These are phyloP conservation scores for Isichthys henryi DNA, from an alignment of 2,113 vertebrate species.

Conservation along the genomic window DNA sequence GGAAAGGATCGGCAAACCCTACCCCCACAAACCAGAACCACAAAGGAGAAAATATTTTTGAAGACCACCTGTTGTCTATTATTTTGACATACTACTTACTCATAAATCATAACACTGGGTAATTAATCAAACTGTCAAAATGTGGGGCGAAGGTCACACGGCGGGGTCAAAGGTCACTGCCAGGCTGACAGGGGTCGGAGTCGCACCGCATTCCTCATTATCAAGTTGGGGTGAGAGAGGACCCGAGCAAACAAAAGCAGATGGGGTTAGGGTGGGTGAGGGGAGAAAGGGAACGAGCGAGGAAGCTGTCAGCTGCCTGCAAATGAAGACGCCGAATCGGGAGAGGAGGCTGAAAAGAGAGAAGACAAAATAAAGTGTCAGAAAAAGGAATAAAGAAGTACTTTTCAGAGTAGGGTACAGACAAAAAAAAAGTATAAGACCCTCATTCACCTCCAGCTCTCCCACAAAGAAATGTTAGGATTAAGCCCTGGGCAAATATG, in stretches of 20 bases:
- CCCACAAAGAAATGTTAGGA: slow-evolving; percentile 35
- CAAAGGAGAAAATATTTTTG: slow-evolving; percentile 31
- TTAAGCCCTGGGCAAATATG: slow-evolving; percentile 61
- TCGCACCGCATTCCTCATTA: slow-evolving; percentile 99
- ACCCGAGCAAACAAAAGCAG: slow-evolving; percentile 98
- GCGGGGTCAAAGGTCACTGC: slow-evolving; percentile 87
- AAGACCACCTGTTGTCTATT: slow-evolving; percentile 99
- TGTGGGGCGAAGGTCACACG: slow-evolving; percentile 84
- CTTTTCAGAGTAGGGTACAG: slow-evolving; percentile 45
- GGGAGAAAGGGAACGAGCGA: slow-evolving; percentile 62
- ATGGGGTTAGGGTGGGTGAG: slow-evolving; percentile 74
- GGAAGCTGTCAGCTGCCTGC: slow-evolving; percentile 91
- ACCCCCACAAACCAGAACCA: background rate
- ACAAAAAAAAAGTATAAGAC: background rate
- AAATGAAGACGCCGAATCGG: slow-evolving; percentile 28
- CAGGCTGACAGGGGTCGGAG: slow-evolving; percentile 98
- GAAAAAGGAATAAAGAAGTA: background rate
- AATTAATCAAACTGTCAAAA: slow-evolving; percentile 99
- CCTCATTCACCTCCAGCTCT: background rate
- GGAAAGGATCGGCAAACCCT: background rate
- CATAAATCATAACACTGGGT: slow-evolving; percentile 99
- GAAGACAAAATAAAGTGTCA: slow-evolving; percentile 11
- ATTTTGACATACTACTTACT: slow-evolving; percentile 99
- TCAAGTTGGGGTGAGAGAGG: slow-evolving; percentile 98
- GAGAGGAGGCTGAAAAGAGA: slow-evolving; percentile 20